Percentiles rank a stretch among this genome's conserved stretches.
phyloP scores from a whole-genome alignment of 35 echinoderm and acorn worm genomes.

The Anneissia japonica region DNA sequence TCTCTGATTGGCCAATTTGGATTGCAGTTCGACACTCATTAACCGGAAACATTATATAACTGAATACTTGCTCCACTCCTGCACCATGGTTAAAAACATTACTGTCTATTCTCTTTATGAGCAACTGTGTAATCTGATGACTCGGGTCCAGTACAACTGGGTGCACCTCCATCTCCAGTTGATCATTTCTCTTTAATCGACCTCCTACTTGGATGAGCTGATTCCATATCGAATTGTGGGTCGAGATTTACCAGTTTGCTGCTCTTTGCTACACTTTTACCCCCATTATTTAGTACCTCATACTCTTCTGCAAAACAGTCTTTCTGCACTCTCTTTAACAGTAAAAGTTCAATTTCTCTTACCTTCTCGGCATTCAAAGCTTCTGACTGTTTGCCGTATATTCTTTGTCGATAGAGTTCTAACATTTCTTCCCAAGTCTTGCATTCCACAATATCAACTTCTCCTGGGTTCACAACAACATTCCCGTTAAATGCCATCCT shows the following conservation, averaged over 20 bases:
- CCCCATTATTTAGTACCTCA: background rate
- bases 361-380: background rate
- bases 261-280: background rate
- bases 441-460: no score
- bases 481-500: background rate
- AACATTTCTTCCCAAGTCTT: background rate
- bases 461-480: background rate
- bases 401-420: background rate
- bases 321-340: background rate
- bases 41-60: no score
- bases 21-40: slow-evolving; percentile 14
- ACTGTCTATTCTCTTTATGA: background rate
- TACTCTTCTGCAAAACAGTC: slow-evolving; percentile 3
- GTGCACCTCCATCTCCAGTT: slow-evolving; percentile 1
- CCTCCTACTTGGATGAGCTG: slow-evolving; percentile 26
- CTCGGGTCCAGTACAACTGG: slow-evolving; percentile 12
- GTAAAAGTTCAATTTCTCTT: background rate
- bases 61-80: slow-evolving; percentile 21
- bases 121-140: background rate
- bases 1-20: slow-evolving; percentile 5
- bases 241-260: slow-evolving; percentile 7
- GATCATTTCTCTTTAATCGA: background rate
- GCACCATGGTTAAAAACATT: slow-evolving; percentile 20
- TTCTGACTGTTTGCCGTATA: background rate
- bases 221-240: slow-evolving; percentile 17